phyloP scores from a whole-genome alignment of 2,113 vertebrate genomes.

The Hyperoodon ampullatus region DNA sequence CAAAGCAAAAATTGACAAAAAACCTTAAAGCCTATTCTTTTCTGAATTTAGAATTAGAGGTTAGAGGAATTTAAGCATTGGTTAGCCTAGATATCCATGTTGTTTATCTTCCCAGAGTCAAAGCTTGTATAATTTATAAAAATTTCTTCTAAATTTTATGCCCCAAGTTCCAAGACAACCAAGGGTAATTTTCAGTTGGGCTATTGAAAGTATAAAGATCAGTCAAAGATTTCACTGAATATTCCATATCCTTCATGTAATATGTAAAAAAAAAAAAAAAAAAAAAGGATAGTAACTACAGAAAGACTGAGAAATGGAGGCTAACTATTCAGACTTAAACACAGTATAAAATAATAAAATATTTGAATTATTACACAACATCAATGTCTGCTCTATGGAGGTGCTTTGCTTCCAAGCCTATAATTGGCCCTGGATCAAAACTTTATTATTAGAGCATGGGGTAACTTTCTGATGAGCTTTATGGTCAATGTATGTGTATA shows the following conservation, averaged over 20 bases:
- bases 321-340: background rate
- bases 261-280: background rate
- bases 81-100: slow-evolving; percentile 6
- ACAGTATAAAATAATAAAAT: slow-evolving; percentile 36
- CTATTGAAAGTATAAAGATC: background rate
- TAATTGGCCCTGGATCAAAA: background rate
- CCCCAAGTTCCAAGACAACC: background rate
- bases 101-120: slow-evolving; percentile 63
- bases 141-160: slow-evolving; percentile 54
- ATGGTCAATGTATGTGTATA: background rate
- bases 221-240: background rate
- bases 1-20: slow-evolving; percentile 68
- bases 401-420: background rate
- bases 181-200: slow-evolving; percentile 11
- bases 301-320: background rate
- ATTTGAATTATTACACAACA: background rate
- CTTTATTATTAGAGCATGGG: background rate
- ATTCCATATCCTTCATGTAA: background rate
- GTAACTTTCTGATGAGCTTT: background rate
- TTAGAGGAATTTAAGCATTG: slow-evolving; percentile 43
- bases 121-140: slow-evolving; percentile 54
- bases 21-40: slow-evolving; percentile 23
- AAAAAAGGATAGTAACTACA: background rate
- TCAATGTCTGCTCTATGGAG: background rate
- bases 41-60: slow-evolving; percentile 64